Percentiles rank a stretch among this genome's conserved stretches.
These are phyloP conservation scores for Picathartes gymnocephalus DNA, from an alignment of 2,113 vertebrate genomes.

Conservation along the genomic window DNA sequence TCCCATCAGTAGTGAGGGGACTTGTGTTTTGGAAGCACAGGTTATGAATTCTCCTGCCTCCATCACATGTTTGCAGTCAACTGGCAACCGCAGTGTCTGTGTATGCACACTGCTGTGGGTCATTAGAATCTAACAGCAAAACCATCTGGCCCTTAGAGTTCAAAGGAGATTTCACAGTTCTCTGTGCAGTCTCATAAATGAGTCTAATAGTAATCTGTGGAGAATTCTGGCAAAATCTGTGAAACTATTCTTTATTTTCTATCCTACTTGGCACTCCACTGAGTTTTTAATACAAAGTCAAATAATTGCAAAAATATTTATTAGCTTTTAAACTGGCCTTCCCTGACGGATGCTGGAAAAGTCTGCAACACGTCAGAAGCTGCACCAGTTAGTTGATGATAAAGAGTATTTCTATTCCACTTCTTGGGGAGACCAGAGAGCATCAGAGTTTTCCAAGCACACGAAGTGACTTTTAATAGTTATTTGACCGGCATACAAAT, in stretches of 20 bases:
- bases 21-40: neutral
- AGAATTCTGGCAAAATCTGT: constrained; percentile 63
- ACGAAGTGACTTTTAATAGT: neutral
- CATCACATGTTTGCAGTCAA: constrained; percentile 22
- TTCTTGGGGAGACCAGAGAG: neutral
- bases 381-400: neutral
- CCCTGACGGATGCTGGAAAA: constrained; percentile 13
- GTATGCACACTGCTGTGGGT: constrained; percentile 32
- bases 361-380: neutral
- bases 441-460: neutral
- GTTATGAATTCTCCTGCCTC: constrained; percentile 12
- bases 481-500: neutral
- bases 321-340: constrained; percentile 52
- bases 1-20: neutral
- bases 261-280: constrained; percentile 19
- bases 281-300: constrained; percentile 47
- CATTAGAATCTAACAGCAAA: constrained; percentile 64
- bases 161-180: constrained; percentile 66
- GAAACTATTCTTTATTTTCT: constrained; percentile 62
- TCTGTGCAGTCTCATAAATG: constrained; percentile 57
- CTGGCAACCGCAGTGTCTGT: constrained; percentile 3
- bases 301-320: constrained; percentile 60
- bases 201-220: constrained; percentile 57
- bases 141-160: constrained; percentile 62
- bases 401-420: neutral